Evolutionary conservation across 2,797 vertebrate species (phyloP).

Genomic region (Nothura maculosa): DNA sequence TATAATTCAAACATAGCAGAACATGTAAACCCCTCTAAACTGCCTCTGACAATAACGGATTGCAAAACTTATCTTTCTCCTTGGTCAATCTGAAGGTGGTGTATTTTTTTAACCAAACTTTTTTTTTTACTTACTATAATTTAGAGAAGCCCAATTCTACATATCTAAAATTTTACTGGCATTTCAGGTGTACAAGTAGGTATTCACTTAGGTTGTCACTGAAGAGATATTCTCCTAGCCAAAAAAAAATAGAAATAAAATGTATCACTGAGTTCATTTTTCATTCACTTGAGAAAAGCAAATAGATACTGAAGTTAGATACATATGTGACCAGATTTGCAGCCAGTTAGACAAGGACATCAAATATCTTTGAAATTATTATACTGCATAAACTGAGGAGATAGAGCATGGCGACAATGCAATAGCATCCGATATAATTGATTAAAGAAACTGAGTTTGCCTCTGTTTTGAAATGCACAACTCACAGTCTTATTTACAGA

Average conservation of each 20-base stretch:
- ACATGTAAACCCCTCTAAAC: conserved; percentile 18
- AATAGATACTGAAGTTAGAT: background rate
- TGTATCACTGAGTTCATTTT: background rate
- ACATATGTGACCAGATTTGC: background rate
- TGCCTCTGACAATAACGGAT: conserved; percentile 14
- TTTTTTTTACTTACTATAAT: background rate
- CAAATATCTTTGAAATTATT: background rate
- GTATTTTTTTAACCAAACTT: background rate
- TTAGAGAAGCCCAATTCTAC: background rate
- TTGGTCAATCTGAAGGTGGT: background rate
- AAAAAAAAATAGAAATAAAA: background rate
- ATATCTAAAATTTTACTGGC: background rate
- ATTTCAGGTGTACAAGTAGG: background rate
- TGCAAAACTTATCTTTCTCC: background rate
- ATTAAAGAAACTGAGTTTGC: background rate
- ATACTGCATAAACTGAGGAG: background rate
- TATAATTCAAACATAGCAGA: conserved; percentile 41
- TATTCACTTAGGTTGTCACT: background rate
- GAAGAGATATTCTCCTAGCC: background rate
- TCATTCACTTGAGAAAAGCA: background rate
- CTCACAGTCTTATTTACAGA: background rate
- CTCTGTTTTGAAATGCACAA: background rate
- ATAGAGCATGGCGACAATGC: background rate
- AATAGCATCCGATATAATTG: background rate
- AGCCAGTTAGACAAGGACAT: background rate